phyloP scores from a whole-genome alignment of 92 coral and sea anemone species.

The Zoanthus gigantus region DNA sequence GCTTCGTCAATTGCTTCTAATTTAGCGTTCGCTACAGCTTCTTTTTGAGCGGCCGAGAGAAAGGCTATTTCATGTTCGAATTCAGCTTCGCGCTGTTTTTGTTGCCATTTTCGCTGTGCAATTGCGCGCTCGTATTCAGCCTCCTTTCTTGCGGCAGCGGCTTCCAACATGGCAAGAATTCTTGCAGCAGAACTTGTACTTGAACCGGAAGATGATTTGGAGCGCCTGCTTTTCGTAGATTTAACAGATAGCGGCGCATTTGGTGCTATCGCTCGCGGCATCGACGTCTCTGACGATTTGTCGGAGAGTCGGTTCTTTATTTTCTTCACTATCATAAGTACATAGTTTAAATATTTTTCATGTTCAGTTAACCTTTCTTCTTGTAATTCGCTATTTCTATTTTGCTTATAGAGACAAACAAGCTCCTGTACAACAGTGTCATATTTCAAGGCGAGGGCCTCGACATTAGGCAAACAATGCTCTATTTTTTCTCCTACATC shows the following conservation, averaged over 20 bases:
- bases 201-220: not conserved
- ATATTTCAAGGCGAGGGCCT: conserved; percentile 33
- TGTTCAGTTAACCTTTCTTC: conserved; percentile 16
- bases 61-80: conserved; percentile 34
- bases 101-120: conserved; percentile 46
- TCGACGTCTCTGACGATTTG: conserved; percentile 37
- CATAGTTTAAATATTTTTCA: conserved; percentile 36
- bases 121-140: conserved; percentile 43
- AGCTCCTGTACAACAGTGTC: conserved; percentile 22
- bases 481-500: conserved; percentile 15
- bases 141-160: conserved; percentile 61
- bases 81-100: conserved; percentile 60
- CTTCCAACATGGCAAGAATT: conserved; percentile 46
- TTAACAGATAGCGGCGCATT: conserved; percentile 24
- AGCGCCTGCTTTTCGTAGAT: not conserved
- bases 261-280: not conserved
- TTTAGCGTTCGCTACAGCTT: conserved; percentile 26
- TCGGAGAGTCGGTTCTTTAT: conserved; percentile 46
- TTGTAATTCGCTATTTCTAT: conserved; percentile 17
- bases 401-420: conserved; percentile 5
- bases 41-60: conserved; percentile 41
- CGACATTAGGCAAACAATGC: conserved; percentile 17
- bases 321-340: conserved; percentile 28
- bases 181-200: conserved; percentile 30
- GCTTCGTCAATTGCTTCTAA: conserved; percentile 37